phyloP scores from a whole-genome alignment of 2,113 vertebrate species.

The Seriola rivoliana region DNA sequence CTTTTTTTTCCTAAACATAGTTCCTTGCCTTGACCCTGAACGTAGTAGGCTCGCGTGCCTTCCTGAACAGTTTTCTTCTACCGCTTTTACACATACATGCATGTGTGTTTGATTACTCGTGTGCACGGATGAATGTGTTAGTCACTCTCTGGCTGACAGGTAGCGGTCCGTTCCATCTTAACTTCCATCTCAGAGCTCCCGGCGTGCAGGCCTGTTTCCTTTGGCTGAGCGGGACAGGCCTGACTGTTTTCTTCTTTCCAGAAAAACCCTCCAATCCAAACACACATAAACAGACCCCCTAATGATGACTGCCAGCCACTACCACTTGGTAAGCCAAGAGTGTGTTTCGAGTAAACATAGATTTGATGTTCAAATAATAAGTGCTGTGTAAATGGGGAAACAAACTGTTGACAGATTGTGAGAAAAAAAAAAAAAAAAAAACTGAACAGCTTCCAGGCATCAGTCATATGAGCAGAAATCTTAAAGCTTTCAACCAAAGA shows the following conservation, averaged over 20 bases:
- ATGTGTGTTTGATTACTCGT: neutral
- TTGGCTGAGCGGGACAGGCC: conserved; percentile 23
- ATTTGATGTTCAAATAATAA: conserved; percentile 22
- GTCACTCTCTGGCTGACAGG: conserved; percentile 26
- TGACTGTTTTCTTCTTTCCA: conserved; percentile 46
- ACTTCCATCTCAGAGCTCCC: conserved; percentile 18
- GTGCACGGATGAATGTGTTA: neutral
- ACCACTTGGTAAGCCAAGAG: conserved; percentile 35
- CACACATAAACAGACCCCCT: conserved; percentile 49
- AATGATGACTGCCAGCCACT: conserved; percentile 49
- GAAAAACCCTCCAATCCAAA: conserved; percentile 47
- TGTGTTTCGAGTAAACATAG: conserved; percentile 56
- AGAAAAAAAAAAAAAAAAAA: neutral
- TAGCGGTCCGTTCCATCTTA: conserved; percentile 17
- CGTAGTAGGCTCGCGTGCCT: neutral
- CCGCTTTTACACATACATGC: neutral
- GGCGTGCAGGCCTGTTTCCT: conserved; percentile 34
- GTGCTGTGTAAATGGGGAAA: neutral
- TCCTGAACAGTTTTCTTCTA: neutral
- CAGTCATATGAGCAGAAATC: conserved; percentile 2
- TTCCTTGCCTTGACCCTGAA: conserved; percentile 26
- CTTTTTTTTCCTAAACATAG: neutral
- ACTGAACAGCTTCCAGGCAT: neutral
- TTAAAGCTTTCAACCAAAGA: conserved; percentile 34
- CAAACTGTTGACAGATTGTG: conserved; percentile 23